A percentile compares a stretch with the other conserved stretches of the same genome.
phyloP scores from a whole-genome alignment of 2,888 invertebrate genomes.

The Caenorhabditis sulstoni region DNA sequence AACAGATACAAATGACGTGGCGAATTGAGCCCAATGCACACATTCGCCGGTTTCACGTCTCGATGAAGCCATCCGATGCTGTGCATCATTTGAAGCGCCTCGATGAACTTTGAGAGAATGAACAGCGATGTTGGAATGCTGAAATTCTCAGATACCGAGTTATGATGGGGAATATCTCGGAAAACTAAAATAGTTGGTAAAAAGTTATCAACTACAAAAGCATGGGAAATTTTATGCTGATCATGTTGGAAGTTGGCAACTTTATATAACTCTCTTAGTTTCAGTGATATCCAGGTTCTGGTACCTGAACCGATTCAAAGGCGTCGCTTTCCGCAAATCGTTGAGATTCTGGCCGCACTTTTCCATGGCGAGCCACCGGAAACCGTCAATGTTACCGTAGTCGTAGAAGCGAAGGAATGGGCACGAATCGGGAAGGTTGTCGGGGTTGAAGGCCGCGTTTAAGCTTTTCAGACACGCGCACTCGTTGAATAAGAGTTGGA shows the following conservation, averaged over 20 bases:
- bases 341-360: slow-evolving; percentile 68
- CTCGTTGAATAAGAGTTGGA: slow-evolving; percentile 49
- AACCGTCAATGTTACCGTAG: slow-evolving; percentile 36
- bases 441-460: slow-evolving; percentile 28
- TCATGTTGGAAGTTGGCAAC: too few species aligned
- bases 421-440: background rate
- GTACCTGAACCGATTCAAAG: slow-evolving; percentile 61
- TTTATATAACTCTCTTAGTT: too few species aligned
- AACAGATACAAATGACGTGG: slow-evolving; percentile 56
- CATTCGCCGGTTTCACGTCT: slow-evolving; percentile 73
- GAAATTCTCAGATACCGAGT: too few species aligned
- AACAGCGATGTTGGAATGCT: slow-evolving; percentile 65
- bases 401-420: slow-evolving; percentile 53
- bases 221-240: too few species aligned
- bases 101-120: slow-evolving; percentile 65
- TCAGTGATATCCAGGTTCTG: too few species aligned
- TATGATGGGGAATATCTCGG: too few species aligned
- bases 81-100: slow-evolving; percentile 64
- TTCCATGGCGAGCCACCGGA: slow-evolving; percentile 66
- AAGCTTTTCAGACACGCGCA: slow-evolving; percentile 47
- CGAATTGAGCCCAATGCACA: slow-evolving; percentile 66
- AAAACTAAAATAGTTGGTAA: too few species aligned
- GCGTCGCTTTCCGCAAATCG: slow-evolving; percentile 63
- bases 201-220: too few species aligned
- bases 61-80: slow-evolving; percentile 71